These are phyloP conservation scores for Scaptomyza caliginosa DNA, from an alignment of 2,888 invertebrate genomes.

Conservation along the genomic window DNA sequence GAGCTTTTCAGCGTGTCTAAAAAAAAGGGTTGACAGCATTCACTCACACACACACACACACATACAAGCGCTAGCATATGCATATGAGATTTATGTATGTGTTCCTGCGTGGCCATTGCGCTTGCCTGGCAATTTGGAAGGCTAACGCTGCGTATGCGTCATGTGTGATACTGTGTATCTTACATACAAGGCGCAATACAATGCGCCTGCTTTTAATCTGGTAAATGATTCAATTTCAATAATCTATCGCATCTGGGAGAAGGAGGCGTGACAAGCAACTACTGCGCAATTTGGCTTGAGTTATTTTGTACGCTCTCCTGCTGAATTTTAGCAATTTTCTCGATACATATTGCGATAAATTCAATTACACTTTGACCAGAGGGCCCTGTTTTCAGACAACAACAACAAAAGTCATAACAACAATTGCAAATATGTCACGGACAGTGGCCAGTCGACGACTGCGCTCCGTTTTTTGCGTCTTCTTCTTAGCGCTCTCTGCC, in stretches of 20 bases:
- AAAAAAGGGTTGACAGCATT: constrained; percentile 50
- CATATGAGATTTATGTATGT: neutral
- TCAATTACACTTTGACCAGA: constrained; percentile 64
- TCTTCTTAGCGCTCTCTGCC: constrained; percentile 15
- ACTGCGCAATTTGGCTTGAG: constrained; percentile 37
- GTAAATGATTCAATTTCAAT: constrained; percentile 55
- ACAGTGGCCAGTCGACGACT: constrained; percentile 27
- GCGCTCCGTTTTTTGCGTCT: neutral
- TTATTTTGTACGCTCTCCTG: neutral
- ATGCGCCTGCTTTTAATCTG: constrained; percentile 38
- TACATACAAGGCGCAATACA: neutral
- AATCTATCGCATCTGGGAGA: constrained; percentile 14
- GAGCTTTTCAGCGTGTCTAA: constrained; percentile 29
- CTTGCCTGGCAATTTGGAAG: constrained; percentile 22
- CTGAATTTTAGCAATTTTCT: constrained; percentile 61
- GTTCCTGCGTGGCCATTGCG: constrained; percentile 34
- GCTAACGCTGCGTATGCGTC: constrained; percentile 65
- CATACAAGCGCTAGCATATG: neutral
- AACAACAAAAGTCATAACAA: constrained; percentile 14
- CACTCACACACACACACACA: constrained; percentile 3
- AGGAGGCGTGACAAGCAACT: neutral
- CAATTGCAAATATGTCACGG: constrained; percentile 53
- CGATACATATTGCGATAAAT: constrained; percentile 69
- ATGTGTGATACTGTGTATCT: constrained; percentile 5
- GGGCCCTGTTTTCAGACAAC: constrained; percentile 6